Evolutionary conservation across 2,797 vertebrate genomes (phyloP).

Genomic region (Malurus splendens): DNA sequence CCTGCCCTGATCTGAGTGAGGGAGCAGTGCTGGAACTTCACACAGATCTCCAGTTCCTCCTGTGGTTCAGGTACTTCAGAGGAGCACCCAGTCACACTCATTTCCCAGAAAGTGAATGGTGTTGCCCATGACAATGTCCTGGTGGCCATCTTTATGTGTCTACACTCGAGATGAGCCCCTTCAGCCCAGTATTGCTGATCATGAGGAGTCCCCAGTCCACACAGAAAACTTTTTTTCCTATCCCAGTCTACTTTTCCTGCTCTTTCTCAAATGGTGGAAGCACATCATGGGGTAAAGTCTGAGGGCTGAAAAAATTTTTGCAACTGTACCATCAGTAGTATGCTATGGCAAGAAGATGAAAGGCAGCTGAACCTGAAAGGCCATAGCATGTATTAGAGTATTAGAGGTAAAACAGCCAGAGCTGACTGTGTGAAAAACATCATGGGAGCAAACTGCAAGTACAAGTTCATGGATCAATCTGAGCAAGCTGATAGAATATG

Average conservation of each 20-base stretch:
- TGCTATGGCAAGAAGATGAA: not conserved
- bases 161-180: rapidly evolving
- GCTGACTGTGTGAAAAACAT: not conserved
- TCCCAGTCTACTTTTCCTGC: not conserved
- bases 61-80: not conserved
- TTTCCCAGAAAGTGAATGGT: not conserved
- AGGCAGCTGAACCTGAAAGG: not conserved
- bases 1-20: not conserved
- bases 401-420: not conserved
- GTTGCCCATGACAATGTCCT: not conserved
- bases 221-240: not conserved
- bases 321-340: not conserved
- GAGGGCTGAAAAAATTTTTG: not conserved
- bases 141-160: not conserved
- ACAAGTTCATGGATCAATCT: not conserved
- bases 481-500: not conserved
- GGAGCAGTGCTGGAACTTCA: not conserved
- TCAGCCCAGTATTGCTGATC: not conserved
- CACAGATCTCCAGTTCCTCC: not conserved
- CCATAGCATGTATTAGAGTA: not conserved
- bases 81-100: not conserved
- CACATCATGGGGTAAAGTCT: not conserved
- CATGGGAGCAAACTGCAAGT: not conserved
- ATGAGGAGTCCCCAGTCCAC: not conserved
- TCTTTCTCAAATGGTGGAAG: not conserved